Percentiles rank a stretch among this genome's conserved stretches.
Conservation (phyloP, 2,888 invertebrate genomes). For the Hypena proboscidalis region DNA sequence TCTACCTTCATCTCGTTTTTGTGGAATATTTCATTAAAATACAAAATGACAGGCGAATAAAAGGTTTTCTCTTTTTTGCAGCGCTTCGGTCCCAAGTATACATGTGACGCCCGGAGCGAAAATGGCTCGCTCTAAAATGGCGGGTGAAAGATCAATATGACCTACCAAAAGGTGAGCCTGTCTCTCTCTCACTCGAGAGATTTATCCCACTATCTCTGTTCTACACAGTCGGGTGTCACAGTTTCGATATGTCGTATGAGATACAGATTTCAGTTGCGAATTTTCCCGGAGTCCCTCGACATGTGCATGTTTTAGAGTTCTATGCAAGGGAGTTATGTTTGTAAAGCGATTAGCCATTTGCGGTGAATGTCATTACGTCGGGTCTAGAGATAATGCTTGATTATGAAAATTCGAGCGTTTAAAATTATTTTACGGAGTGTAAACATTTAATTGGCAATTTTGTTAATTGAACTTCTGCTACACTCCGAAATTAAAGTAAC, state of each 20-base stretch:
- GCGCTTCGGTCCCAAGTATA: constrained; percentile 60
- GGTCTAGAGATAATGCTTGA: constrained; percentile 68
- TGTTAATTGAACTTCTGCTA: constrained; percentile 53
- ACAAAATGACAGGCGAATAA: constrained; percentile 78
- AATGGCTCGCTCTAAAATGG: constrained; percentile 82
- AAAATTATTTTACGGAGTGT: constrained; percentile 60
- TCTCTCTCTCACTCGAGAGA: constrained; percentile 55
- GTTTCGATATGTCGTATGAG: constrained; percentile 78
- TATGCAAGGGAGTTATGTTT: constrained; percentile 57
- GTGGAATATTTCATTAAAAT: constrained; percentile 78
- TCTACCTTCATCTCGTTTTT: constrained; percentile 62
- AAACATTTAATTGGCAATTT: constrained; percentile 56
- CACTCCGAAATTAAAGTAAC: constrained; percentile 33
- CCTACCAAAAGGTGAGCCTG: constrained; percentile 74
- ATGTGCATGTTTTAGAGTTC: constrained; percentile 60
- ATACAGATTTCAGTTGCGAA: constrained; percentile 67
- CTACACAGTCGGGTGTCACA: constrained; percentile 64
- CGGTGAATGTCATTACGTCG: constrained; percentile 66
- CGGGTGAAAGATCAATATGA: constrained; percentile 86
- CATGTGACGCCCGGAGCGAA: constrained; percentile 80
- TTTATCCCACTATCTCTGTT: constrained; percentile 55
- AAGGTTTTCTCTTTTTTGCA: constrained; percentile 68
- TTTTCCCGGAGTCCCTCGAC: constrained; percentile 58
- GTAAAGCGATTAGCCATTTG: constrained; percentile 70
- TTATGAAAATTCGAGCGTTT: constrained; percentile 66